Evolutionary conservation across 2,888 invertebrate species (phyloP), one percentile per base, ranked within the genome.

Genomic region (Andrena marginata): DNA sequence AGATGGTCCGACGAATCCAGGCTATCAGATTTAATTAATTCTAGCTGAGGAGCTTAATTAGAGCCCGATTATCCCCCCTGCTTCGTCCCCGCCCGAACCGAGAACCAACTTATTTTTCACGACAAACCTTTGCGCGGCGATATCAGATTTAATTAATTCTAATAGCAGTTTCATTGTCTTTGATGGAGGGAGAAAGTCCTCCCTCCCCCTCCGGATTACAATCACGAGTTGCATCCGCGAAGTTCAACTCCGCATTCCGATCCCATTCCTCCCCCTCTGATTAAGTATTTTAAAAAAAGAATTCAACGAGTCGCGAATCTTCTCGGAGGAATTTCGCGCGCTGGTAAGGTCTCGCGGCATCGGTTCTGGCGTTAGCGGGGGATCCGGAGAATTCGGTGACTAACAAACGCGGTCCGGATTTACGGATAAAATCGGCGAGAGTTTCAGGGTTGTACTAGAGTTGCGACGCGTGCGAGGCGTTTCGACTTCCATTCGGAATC

Each of bases 401-500:
- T 77, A 64, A 56, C 33, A 56, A 59, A 48, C 48, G 16, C 0
- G 10, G 26, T 51, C 10, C 48, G 59, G 23, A 64, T 77, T 77
- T 56, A 29, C 31, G 20, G 4, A 26, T 20, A 65, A 51, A 54
- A 62, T 8, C 20, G 2, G 10, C 20, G 70, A 48, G 7, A 8
- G 48, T 31, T 31, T 48, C 23, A 2, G 54, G 20, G 60, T 62
- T 67, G 56, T 56, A 56, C 29, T 13, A 2, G n/a, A 20, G n/a
- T 26, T 54, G 29, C 42, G 2, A 5, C 2, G 60, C 3, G 29
- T 10, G 31, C 51, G 51, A 16, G 2, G n/a, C 7, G 56, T 54
- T 64, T 29, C 70, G 63, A 78, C 68, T 78, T 72, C 26, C 73
- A 64, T 69, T 65, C 60, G 59, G 73, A 74, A 80, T 29, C 49